A percentile compares a stretch with the other conserved stretches of the same genome.
These are phyloP conservation scores for Leucophenga montana DNA, from an alignment of 2,888 invertebrate genomes.

Conservation along the genomic window DNA sequence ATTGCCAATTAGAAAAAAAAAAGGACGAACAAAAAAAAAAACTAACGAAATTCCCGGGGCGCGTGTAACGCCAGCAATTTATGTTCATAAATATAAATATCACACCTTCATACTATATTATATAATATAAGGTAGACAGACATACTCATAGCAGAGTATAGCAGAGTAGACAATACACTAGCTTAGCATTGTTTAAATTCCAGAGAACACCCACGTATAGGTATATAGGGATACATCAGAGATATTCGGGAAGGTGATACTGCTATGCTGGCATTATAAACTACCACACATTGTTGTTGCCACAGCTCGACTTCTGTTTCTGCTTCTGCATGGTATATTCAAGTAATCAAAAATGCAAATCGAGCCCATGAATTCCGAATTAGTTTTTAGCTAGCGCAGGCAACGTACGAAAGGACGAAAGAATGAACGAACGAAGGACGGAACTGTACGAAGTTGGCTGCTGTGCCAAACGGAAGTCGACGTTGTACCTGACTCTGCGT, in stretches of 20 bases:
- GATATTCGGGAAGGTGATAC: too few species aligned
- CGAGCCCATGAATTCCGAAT: constrained; percentile 71
- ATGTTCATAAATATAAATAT: constrained; percentile 62
- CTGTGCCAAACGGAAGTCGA: constrained; percentile 1
- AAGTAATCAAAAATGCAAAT: constrained; percentile 73
- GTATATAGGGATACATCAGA: too few species aligned
- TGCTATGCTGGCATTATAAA: neutral
- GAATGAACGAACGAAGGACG: neutral
- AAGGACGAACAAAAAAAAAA: constrained; percentile 38
- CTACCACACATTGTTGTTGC: neutral
- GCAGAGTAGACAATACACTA: constrained; percentile 46
- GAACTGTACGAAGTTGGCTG: neutral
- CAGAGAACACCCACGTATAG: neutral
- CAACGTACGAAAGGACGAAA: constrained; percentile 31
- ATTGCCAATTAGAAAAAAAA: constrained; percentile 48
- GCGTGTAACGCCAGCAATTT: constrained; percentile 46
- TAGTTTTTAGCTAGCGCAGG: constrained; percentile 64
- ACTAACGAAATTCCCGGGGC: constrained; percentile 57
- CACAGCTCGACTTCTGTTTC: neutral
- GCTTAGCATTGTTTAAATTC: constrained; percentile 33
- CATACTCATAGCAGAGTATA: too few species aligned
- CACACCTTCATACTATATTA: constrained; percentile 47
- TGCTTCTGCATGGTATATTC: constrained; percentile 50
- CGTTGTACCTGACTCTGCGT: neutral
- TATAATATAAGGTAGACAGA: neutral